phyloP scores from a whole-genome alignment of 2,888 invertebrate species.

The Cryptocephalus moraei region DNA sequence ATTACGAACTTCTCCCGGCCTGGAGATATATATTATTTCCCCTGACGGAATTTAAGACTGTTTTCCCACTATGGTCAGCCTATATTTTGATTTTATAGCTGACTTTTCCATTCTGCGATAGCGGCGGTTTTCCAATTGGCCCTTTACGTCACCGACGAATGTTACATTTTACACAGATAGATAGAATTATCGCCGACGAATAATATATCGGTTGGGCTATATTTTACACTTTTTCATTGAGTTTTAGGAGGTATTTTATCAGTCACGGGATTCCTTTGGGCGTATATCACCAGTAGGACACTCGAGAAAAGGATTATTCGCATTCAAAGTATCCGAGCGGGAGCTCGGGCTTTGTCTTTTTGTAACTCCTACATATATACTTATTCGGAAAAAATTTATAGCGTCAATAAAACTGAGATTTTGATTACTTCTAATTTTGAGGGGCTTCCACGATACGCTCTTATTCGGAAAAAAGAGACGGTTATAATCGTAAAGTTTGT shows the following conservation, averaged over 20 bases:
- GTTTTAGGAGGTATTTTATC: neutral
- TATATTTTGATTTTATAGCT: constrained; percentile 34
- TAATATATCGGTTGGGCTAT: constrained; percentile 11
- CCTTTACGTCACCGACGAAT: constrained; percentile 14
- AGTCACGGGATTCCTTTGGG: neutral
- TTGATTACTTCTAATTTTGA: no score
- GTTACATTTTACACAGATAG: constrained; percentile 17
- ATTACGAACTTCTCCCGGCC: neutral
- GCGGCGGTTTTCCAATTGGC: constrained; percentile 8
- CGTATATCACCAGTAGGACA: neutral
- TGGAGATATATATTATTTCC: neutral
- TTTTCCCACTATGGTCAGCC: constrained; percentile 28
- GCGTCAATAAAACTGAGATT: no score
- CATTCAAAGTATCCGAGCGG: no score
- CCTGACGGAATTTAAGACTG: neutral
- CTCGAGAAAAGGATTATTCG: no score
- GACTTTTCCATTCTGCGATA: constrained; percentile 19
- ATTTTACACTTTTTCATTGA: constrained; percentile 6
- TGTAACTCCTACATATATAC: no score
- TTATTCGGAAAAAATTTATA: no score
- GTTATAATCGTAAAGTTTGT: no score
- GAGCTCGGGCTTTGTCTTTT: no score
- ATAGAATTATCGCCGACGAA: constrained; percentile 16
- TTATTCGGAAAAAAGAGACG: no score
- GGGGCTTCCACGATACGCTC: no score